Evolutionary conservation across 2,113 vertebrate genomes (phyloP), one percentile per base, ranked within the genome.

Genomic region (Aix galericulata): DNA sequence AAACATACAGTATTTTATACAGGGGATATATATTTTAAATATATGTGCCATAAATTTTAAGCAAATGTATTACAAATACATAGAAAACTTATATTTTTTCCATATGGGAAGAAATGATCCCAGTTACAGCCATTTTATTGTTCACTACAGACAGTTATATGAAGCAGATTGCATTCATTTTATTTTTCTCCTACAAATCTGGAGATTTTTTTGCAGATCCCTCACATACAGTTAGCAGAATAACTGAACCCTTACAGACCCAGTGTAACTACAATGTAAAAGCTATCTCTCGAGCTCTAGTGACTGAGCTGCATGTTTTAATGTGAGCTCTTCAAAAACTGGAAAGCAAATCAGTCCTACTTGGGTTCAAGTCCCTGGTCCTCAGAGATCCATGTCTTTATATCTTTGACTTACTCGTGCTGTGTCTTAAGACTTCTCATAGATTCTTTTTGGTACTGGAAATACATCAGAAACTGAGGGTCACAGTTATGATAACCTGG

Each of bases 111-210:
- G 68, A 95, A 97, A 91, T 76, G 63, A 95, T 95, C 88, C 93
- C 91, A 69, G 72, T 92, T 95, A 94, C 60, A 96, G 91, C 29
- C 86, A 96, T 97, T 98, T 97, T 96, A 97, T 96, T 97, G 85
- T 86, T 95, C 82, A 68, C 75, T 95, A 93, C 73, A 96, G 89
- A 96, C 84, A 84, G 83, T 91, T 97, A 91, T 87, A 71, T 62
- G 82, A 97, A 94, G 94, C 91, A 96, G 95, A 96, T 87, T 93
- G 72, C 74, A 75, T 56, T 93, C 16, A 94, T 91, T 92, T 92
- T 90, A 85, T 90, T 96, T 95, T 95, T 94, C 91, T 96, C 69
- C 91, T 78, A 93, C 86, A 95, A 95, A 94, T 68, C 89, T 95
- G 81, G 55, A 94, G 40, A 62, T 50, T 50, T 88, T 95, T 88